Evolutionary conservation across 1,140 invertebrate genomes (phyloP).

Genomic region (Panulirus ornatus): DNA sequence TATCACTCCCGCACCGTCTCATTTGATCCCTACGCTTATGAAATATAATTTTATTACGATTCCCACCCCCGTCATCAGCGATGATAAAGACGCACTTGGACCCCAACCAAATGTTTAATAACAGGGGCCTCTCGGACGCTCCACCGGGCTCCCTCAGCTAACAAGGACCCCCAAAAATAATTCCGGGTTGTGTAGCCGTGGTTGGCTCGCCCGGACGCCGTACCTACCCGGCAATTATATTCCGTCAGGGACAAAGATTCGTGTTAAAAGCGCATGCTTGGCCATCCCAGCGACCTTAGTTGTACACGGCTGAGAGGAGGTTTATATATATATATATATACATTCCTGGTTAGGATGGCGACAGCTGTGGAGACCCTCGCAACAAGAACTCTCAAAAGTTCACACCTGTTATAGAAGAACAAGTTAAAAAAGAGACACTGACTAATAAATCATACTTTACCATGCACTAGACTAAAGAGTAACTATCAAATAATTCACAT

Average conservation of each 20-base stretch:
- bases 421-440: no score
- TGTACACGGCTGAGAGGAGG: background rate
- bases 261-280: background rate
- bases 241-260: background rate
- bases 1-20: background rate
- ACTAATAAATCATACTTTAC: no score
- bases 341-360: background rate
- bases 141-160: background rate
- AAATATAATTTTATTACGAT: constrained; percentile 22
- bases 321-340: no score
- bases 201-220: background rate
- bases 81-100: background rate
- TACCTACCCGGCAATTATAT: background rate
- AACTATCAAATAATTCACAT: no score
- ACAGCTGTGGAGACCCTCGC: background rate
- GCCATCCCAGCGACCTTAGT: background rate
- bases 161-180: constrained; percentile 8
- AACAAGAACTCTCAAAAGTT: background rate
- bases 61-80: background rate
- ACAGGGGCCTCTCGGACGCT: background rate
- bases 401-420: background rate
- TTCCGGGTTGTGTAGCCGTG: background rate
- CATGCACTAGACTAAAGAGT: no score
- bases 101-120: background rate
- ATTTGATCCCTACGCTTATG: background rate